Base-by-base conservation (phyloP, 2,797 vertebrate genomes). In the Allobates femoralis region DNA sequence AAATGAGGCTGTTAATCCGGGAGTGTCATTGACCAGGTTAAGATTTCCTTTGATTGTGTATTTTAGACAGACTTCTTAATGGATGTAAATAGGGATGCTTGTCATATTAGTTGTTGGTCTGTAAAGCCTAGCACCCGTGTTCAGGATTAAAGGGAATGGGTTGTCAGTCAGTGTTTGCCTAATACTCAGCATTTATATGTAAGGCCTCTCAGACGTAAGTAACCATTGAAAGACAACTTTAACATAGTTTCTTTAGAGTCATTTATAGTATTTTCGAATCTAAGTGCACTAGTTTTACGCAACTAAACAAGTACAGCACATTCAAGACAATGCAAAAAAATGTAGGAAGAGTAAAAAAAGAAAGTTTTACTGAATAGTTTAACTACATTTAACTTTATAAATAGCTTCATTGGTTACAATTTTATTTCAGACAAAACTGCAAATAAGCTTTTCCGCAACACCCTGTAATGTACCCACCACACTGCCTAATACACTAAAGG, bases 101-200 rank as follows among this genome's bases (percentile, higher is more conserved):
- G 69, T 66, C 85, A 76, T 76, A 51, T 51, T 86, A 76, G 50
- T 41, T 12, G 34, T 62, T 75, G 85, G 79, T 81, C 56, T 74
- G 60, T 81, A 76, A 86, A 75, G 66, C 79, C 73, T 23, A 23
- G 50, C 79, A 67, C 78, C 28, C 64, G 30, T 81, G 85, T 82
- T 26, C 21, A 12, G 79, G 85, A 82, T 82, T 86, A 86, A 76
- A 67, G 79, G 77, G 79, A 86, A 64, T 32, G 26, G 71, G 12
- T 32, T 82, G 79, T 82, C 85, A 82, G 32, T 86, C 85, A 86
- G 58, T 82, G 85, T 77, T 66, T 69, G 75, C 26, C 51, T 81
- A 64, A 75, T 53, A 64, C 56, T 26, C 56, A 26, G 34, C 23
- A 23, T 77, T n/a, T 60, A 26, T 26, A 55, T 67, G 46, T 64